A percentile compares a stretch with the other conserved stretches of the same genome.
phyloP scores from a whole-genome alignment of 2,797 vertebrate genomes.

The Poeciliopsis infans region DNA sequence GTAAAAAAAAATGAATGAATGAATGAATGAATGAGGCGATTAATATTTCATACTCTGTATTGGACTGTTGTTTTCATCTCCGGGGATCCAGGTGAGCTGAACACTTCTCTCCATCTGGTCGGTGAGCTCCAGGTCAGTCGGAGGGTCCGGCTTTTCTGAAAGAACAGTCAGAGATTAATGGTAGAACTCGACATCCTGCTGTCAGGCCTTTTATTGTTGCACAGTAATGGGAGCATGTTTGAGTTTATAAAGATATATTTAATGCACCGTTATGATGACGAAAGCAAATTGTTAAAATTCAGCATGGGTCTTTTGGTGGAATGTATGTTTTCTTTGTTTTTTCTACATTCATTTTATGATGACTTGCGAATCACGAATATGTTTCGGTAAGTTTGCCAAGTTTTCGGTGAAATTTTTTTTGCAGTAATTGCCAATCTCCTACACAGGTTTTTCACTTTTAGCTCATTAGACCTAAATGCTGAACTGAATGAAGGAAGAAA shows the following conservation, averaged over 20 bases:
- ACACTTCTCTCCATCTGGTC: slow-evolving; percentile 88
- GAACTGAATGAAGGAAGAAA: neutral
- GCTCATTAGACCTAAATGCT: slow-evolving; percentile 7
- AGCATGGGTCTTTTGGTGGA: neutral
- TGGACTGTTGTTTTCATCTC: slow-evolving; percentile 93
- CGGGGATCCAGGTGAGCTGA: slow-evolving; percentile 91
- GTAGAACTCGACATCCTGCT: neutral
- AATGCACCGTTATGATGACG: neutral
- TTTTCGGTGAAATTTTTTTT: neutral
- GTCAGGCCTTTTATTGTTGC: neutral
- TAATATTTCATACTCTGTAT: slow-evolving; percentile 82
- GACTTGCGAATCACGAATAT: neutral
- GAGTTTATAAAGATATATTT: neutral
- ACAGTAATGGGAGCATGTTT: neutral
- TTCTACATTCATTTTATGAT: neutral
- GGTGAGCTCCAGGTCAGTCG: slow-evolving; percentile 91
- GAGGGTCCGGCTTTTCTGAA: slow-evolving; percentile 89
- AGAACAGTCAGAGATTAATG: slow-evolving; percentile 5
- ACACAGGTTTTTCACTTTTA: slow-evolving; percentile 16
- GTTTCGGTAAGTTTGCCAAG: neutral
- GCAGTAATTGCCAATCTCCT: neutral
- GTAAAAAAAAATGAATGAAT: neutral
- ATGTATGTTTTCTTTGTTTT: neutral
- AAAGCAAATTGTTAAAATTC: neutral
- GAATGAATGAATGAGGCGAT: neutral